Evolutionary conservation across 2,797 vertebrate species (phyloP), one percentile per base, ranked within the genome.

Genomic region (Smutsia temminckii): DNA sequence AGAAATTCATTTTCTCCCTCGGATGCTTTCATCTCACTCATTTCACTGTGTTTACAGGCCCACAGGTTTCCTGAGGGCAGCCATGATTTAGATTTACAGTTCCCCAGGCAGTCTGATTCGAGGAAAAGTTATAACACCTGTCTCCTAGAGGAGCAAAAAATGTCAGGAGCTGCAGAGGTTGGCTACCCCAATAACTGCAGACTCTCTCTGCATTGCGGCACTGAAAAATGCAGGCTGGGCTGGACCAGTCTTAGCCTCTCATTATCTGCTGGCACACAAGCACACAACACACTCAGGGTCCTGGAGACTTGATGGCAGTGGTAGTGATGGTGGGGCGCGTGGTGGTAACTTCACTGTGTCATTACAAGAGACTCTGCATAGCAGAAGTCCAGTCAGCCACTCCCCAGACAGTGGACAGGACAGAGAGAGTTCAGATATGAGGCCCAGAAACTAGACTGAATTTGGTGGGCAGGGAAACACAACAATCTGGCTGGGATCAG

Each of bases 1-100:
- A 98, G 96, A 98, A 98, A 98, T 98, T 98, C 97, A 97, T 98
- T 98, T 98, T 98, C 97, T 98, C 95, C 96, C 97, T 96, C 87
- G 49, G 94, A 97, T 96, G 93, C 97, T 98, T 98, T 98, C 97
- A 98, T 98, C 97, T 98, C 96, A 95, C 97, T 97, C 97, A 98
- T 98, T 98, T 98, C 96, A 53, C 89, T 97, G 95, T 97, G 97
- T 98, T 98, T 98, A 98, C 97, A 98, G 98, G 96, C 98, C 98
- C 96, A 95, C 94, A 88, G 97, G 96, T 98, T 98, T 98, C 98
- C 97, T 98, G 97, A 98, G 98, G 97, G 97, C 97, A 98, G 97
- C 94, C 87, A 93, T 97, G 98, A 98, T 97, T 98, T 97, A 98
- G 96, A 98, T 98, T 98, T 98, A 98, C 97, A 97, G 97, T 97